A percentile compares a stretch with the other conserved stretches of the same genome.
phyloP scores from a whole-genome alignment of 2,888 invertebrate genomes.

The Synergus itoensis region DNA sequence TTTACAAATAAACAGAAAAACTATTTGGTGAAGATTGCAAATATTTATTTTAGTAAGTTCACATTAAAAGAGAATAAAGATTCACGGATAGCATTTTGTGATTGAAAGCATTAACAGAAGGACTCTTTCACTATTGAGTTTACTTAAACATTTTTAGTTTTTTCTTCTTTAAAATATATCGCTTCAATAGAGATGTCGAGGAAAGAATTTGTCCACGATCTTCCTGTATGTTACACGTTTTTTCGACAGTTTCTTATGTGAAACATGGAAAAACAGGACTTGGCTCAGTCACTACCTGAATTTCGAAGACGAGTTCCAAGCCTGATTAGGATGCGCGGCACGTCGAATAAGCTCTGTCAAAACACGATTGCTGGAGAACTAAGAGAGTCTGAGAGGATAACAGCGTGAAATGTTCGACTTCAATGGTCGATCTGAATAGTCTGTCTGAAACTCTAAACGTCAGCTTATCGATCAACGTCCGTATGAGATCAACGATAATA shows the following conservation, averaged over 20 bases:
- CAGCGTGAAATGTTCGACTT: slow-evolving; percentile 53
- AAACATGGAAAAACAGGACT: slow-evolving; percentile 23
- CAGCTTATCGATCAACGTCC: slow-evolving; percentile 30
- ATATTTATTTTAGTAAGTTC: background rate
- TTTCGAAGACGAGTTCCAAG: slow-evolving; percentile 38
- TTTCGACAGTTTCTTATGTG: slow-evolving; percentile 18
- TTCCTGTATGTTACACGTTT: slow-evolving; percentile 26
- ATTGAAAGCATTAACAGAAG: no score
- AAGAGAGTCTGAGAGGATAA: slow-evolving; percentile 48
- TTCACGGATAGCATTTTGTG: no score
- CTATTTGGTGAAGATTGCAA: background rate
- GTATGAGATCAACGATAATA: slow-evolving; percentile 21
- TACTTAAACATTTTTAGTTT: background rate
- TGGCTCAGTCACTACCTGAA: slow-evolving; percentile 21
- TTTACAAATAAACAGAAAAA: background rate
- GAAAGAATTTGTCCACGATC: background rate
- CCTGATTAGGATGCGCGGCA: slow-evolving; percentile 47
- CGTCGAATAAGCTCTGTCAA: slow-evolving; percentile 59
- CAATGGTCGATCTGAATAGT: slow-evolving; percentile 21
- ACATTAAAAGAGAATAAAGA: background rate
- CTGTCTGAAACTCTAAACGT: background rate
- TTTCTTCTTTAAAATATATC: background rate
- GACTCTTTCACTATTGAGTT: background rate
- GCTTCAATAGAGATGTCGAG: background rate
- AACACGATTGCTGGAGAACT: slow-evolving; percentile 56